A percentile compares a stretch with the other conserved stretches of the same genome.
phyloP scores from a whole-genome alignment of 1,140 invertebrate genomes.

The Mizuhopecten yessoensis region DNA sequence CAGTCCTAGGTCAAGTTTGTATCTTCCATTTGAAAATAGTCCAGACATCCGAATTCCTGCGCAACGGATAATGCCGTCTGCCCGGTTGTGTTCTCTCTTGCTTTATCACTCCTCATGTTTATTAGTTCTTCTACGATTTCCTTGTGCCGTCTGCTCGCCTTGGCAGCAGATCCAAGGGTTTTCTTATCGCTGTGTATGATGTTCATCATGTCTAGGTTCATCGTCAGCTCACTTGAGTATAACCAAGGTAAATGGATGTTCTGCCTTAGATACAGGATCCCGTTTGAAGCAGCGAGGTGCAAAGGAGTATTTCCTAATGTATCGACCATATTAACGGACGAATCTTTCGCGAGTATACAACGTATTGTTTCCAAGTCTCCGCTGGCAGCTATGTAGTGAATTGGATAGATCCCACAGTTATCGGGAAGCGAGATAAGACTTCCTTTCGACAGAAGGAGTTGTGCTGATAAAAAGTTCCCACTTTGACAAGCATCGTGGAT shows the following conservation, averaged over 20 bases:
- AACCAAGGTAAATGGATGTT: not conserved
- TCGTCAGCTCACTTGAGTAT: not conserved
- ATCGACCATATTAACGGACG: not conserved
- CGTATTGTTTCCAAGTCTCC: not conserved
- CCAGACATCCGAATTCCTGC: not conserved
- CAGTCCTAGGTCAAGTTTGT: no score
- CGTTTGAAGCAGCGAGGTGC: conserved; percentile 1
- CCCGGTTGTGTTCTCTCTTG: not conserved
- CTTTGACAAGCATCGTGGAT: conserved; percentile 16
- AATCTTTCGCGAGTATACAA: not conserved
- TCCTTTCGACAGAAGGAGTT: not conserved
- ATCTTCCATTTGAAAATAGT: not conserved
- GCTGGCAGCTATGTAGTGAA: conserved; percentile 6
- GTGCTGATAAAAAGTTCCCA: not conserved
- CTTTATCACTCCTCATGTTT: not conserved
- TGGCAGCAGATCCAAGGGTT: not conserved
- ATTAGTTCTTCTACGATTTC: not conserved
- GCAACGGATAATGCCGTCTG: not conserved
- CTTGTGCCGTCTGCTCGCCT: not conserved
- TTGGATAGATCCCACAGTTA: not conserved
- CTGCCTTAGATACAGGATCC: not conserved
- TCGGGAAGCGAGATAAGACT: not conserved
- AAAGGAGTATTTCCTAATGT: not conserved
- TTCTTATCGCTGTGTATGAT: not conserved
- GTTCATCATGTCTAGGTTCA: conserved; percentile 3